Conservation (phyloP, 2,888 invertebrate species). For the Melanotus villosus region DNA sequence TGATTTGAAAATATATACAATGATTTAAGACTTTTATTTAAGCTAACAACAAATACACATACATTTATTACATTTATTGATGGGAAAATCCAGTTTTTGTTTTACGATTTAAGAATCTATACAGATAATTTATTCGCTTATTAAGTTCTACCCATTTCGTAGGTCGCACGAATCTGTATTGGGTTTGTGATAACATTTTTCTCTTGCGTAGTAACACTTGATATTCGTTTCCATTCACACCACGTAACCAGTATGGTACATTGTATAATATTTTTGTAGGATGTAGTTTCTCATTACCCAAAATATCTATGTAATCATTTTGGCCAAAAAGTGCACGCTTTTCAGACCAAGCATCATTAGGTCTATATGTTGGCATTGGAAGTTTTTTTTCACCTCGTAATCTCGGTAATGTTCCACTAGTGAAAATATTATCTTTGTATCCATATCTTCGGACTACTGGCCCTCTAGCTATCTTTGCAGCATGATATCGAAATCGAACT, state of each 20-base stretch:
- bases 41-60: neutral
- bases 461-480: constrained; percentile 73
- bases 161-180: constrained; percentile 76
- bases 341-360: constrained; percentile 82
- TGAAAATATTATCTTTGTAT: constrained; percentile 76
- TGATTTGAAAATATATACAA: too few species aligned
- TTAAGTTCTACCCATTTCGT: constrained; percentile 84
- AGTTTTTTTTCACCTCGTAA: constrained; percentile 69
- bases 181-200: constrained; percentile 75
- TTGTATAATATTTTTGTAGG: constrained; percentile 89
- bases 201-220: constrained; percentile 82
- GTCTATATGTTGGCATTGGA: constrained; percentile 81
- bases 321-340: constrained; percentile 91
- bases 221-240: constrained; percentile 89
- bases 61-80: constrained; percentile 17
- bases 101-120: constrained; percentile 84
- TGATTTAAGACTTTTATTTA: too few species aligned
- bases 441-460: constrained; percentile 79
- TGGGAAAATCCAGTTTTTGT: constrained; percentile 76
- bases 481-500: constrained; percentile 74
- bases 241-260: constrained; percentile 91
- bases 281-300: constrained; percentile 86
- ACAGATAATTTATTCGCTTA: constrained; percentile 82
- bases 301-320: constrained; percentile 97
- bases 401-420: constrained; percentile 81